Evolutionary conservation across 2,797 vertebrate genomes (phyloP).

Genomic region (Sternotherus odoratus): DNA sequence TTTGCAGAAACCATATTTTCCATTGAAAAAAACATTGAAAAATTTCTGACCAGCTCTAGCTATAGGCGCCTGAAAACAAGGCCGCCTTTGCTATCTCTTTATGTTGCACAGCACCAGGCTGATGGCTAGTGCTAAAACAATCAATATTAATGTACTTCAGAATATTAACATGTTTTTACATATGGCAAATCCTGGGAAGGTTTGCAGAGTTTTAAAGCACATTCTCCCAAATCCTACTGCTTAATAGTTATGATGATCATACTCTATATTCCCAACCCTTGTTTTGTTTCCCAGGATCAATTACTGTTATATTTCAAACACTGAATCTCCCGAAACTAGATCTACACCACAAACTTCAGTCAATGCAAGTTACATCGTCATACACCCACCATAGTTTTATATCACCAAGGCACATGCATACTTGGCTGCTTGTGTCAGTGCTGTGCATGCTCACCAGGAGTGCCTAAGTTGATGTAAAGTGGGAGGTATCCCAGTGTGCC

Average conservation of each 20-base stretch:
- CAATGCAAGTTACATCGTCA: neutral
- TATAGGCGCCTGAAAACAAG: neutral
- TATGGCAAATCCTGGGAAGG: too few relatives aligned
- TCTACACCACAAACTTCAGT: neutral
- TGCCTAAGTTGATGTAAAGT: neutral
- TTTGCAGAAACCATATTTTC: neutral
- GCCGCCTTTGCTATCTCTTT: neutral
- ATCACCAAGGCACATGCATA: neutral
- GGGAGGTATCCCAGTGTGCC: neutral
- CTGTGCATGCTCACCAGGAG: neutral
- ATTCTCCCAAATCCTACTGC: too few relatives aligned
- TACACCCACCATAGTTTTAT: neutral
- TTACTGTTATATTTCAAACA: fast-evolving
- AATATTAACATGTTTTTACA: too few relatives aligned
- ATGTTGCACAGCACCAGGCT: neutral
- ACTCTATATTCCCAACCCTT: neutral
- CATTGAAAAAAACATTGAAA: neutral
- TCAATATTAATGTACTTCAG: too few relatives aligned
- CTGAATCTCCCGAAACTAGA: fast-evolving
- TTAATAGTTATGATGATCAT: too few relatives aligned
- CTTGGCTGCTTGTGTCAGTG: neutral
- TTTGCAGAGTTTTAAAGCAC: too few relatives aligned
- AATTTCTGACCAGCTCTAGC: neutral
- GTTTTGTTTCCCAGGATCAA: neutral
- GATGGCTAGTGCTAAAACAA: too few relatives aligned